A percentile compares a stretch with the other conserved stretches of the same genome.
Evolutionary conservation across 1,140 invertebrate species (phyloP).

Genomic region (Anoplophora glabripennis): DNA sequence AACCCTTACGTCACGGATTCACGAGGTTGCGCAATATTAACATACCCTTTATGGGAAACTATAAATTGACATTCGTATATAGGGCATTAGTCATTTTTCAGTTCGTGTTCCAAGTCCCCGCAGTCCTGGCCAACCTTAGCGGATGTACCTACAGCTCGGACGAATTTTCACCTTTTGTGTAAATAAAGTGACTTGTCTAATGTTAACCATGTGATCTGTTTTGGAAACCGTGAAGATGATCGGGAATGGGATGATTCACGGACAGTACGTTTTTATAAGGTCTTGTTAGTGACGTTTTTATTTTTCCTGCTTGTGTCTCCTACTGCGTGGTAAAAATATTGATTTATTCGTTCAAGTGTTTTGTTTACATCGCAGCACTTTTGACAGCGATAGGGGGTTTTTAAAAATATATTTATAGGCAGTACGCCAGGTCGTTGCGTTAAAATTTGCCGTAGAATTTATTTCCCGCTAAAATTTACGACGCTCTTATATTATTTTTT

Average conservation of each 20-base stretch:
- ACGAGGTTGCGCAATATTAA: background rate
- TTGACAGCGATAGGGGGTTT: too few species aligned
- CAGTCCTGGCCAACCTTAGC: background rate
- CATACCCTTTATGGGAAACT: background rate
- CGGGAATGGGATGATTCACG: background rate
- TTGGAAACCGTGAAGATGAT: background rate
- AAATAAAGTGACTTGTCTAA: background rate
- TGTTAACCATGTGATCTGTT: background rate
- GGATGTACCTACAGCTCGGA: background rate
- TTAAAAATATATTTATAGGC: too few species aligned
- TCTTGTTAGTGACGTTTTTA: background rate
- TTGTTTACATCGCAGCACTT: slow-evolving; percentile 3
- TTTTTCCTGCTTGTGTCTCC: background rate
- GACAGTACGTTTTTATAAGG: background rate
- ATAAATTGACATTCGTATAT: slow-evolving; percentile 10
- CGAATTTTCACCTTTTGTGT: background rate
- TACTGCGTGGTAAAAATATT: slow-evolving; percentile 2
- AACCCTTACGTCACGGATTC: slow-evolving; percentile 25
- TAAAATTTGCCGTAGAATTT: too few species aligned
- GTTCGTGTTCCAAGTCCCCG: background rate
- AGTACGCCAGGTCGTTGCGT: too few species aligned
- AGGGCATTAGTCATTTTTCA: slow-evolving; percentile 7
- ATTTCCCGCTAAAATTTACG: too few species aligned
- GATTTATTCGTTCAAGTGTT: slow-evolving; percentile 6
- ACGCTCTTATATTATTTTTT: too few species aligned